These are phyloP conservation scores for Mythimna pallens DNA, from an alignment of 2,888 invertebrate genomes.

Conservation along the genomic window DNA sequence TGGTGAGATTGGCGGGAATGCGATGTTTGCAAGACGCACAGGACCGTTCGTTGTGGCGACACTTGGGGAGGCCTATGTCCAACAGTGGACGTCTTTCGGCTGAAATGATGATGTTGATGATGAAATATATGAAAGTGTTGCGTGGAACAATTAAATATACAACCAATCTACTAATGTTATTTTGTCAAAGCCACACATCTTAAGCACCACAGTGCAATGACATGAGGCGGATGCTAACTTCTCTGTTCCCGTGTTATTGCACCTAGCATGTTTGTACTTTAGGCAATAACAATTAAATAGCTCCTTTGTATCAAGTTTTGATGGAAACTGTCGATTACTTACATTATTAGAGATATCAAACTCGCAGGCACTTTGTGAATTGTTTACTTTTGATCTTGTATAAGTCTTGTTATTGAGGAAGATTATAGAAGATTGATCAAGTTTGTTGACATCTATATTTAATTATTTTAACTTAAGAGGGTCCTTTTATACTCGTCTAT, in stretches of 20 bases:
- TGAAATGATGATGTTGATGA: no score
- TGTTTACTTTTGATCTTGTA: constrained; percentile 40
- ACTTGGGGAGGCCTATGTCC: no score
- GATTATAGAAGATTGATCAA: background rate
- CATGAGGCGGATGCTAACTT: constrained; percentile 62
- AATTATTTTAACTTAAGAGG: no score
- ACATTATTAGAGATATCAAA: constrained; percentile 39
- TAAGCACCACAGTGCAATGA: constrained; percentile 62
- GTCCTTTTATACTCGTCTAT: no score
- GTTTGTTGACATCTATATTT: background rate
- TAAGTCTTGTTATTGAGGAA: background rate
- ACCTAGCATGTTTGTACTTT: constrained; percentile 59
- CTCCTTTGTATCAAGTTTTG: constrained; percentile 64
- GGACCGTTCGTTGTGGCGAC: no score
- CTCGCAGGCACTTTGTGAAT: constrained; percentile 24
- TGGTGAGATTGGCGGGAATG: no score
- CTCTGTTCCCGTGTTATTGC: constrained; percentile 68
- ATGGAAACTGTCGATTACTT: constrained; percentile 61
- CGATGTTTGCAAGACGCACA: no score
- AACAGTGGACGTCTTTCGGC: no score
- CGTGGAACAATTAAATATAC: background rate
- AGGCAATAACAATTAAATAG: constrained; percentile 59
- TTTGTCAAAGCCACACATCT: constrained; percentile 9
- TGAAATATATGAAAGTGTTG: background rate
- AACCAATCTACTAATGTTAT: background rate